These are phyloP conservation scores for Noctua janthe DNA, from an alignment of 2,888 invertebrate genomes.

Conservation along the genomic window DNA sequence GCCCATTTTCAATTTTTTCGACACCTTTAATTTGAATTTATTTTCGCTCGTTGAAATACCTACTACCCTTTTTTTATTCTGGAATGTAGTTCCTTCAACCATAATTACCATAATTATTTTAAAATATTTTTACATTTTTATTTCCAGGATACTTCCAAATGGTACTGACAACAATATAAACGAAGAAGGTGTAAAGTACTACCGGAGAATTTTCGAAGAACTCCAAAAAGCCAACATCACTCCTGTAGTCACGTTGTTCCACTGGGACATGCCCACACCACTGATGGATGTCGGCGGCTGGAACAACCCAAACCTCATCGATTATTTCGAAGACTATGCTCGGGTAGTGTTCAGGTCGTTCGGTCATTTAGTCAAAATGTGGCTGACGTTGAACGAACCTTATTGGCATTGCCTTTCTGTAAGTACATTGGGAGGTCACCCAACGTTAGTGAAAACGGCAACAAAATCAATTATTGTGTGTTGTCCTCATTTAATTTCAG, in stretches of 20 bases:
- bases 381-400: slow-evolving; percentile 95
- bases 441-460: not conserved
- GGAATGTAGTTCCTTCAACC: not conserved
- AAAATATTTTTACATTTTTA: too few species aligned
- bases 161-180: slow-evolving; percentile 92
- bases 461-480: not conserved
- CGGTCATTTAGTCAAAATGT: slow-evolving; percentile 92
- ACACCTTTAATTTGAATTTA: too few species aligned
- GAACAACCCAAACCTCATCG: slow-evolving; percentile 87
- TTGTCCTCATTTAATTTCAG: not conserved
- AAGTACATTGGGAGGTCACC: slow-evolving; percentile 60
- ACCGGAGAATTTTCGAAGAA: slow-evolving; percentile 93
- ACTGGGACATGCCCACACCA: slow-evolving; percentile 90
- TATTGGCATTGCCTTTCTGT: slow-evolving; percentile 87
- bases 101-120: too few species aligned
- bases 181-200: slow-evolving; percentile 93
- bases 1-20: too few species aligned
- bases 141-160: slow-evolving; percentile 91
- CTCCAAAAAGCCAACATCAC: slow-evolving; percentile 92
- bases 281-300: slow-evolving; percentile 89
- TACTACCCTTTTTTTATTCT: not conserved
- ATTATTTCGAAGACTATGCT: slow-evolving; percentile 90
- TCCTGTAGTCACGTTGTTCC: slow-evolving; percentile 92
- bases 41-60: too few species aligned
- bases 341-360: slow-evolving; percentile 89